Conservation (phyloP, 2,888 invertebrate genomes). For the Hydrotaea diabolus region DNA sequence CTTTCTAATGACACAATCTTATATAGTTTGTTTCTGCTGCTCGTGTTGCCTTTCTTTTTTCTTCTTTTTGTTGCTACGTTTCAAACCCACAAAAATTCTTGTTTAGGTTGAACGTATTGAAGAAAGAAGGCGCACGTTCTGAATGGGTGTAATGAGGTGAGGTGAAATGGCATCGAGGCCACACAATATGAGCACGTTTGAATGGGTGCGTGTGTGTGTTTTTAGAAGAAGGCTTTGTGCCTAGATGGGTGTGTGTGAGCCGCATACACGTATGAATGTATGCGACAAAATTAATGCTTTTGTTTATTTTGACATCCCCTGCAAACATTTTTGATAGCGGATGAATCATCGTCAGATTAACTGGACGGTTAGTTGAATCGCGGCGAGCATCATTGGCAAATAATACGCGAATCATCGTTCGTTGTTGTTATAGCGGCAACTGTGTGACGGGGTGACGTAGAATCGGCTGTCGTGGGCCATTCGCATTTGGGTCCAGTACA, state of each 20-base stretch:
- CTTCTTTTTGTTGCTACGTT: neutral
- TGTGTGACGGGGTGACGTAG: too few species aligned
- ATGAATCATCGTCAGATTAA: too few species aligned
- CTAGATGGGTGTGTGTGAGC: neutral
- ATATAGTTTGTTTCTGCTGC: neutral
- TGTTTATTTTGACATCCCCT: slow-evolving; percentile 32
- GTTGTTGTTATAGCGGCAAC: too few species aligned
- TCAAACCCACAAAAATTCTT: neutral
- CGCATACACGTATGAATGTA: neutral
- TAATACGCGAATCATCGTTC: too few species aligned
- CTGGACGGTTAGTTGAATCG: too few species aligned
- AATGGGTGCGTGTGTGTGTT: neutral
- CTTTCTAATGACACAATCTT: neutral
- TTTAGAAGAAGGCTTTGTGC: neutral
- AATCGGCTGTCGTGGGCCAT: too few species aligned
- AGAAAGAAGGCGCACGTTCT: neutral
- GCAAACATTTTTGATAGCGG: too few species aligned
- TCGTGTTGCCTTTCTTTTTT: neutral
- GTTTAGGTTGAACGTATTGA: neutral
- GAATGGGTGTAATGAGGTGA: neutral
- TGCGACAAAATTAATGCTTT: slow-evolving; percentile 14
- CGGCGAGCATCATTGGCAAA: too few species aligned
- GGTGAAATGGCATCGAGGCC: neutral
- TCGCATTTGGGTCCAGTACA: too few species aligned
- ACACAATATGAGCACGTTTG: neutral